Evolutionary conservation across 92 coral and sea anemone genomes (phyloP).

Genomic region (Zoanthus sansibaricus): DNA sequence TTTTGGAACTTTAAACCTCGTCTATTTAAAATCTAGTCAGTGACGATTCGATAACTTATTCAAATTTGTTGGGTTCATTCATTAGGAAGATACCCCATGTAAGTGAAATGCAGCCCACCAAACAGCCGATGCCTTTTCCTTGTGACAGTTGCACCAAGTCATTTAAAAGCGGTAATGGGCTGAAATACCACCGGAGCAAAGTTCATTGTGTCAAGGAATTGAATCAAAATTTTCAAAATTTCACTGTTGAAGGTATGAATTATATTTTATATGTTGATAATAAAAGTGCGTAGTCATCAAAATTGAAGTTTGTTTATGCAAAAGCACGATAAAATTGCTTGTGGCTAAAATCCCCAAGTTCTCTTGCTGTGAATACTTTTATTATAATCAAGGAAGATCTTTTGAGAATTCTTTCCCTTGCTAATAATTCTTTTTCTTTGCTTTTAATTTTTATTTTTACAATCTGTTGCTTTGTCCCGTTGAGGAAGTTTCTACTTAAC

Average conservation of each 20-base stretch:
- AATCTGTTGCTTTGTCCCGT: no score
- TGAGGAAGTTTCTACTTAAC: no score
- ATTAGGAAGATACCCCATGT: not conserved
- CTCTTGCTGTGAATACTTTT: no score
- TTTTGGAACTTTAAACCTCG: not conserved
- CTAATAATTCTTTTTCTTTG: no score
- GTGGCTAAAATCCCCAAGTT: no score
- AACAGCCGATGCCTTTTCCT: slow-evolving; percentile 60
- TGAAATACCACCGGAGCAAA: slow-evolving; percentile 75
- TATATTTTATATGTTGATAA: not conserved
- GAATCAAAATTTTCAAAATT: slow-evolving; percentile 5
- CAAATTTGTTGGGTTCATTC: not conserved
- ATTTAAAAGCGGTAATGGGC: slow-evolving; percentile 80
- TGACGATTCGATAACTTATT: not conserved
- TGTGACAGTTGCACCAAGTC: slow-evolving; percentile 74
- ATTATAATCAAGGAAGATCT: no score
- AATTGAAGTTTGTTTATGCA: not conserved
- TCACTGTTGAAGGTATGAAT: slow-evolving; percentile 30
- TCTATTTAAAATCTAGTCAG: not conserved
- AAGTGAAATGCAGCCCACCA: slow-evolving; percentile 71
- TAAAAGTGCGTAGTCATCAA: slow-evolving; percentile 38
- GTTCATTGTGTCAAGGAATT: slow-evolving; percentile 59
- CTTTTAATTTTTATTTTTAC: no score
- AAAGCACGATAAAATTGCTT: not conserved
- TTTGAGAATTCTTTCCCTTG: no score